Percentiles rank a stretch among this genome's conserved stretches.
Conservation (phyloP, 2,113 vertebrate species). For the Entomyzon cyanotis region DNA sequence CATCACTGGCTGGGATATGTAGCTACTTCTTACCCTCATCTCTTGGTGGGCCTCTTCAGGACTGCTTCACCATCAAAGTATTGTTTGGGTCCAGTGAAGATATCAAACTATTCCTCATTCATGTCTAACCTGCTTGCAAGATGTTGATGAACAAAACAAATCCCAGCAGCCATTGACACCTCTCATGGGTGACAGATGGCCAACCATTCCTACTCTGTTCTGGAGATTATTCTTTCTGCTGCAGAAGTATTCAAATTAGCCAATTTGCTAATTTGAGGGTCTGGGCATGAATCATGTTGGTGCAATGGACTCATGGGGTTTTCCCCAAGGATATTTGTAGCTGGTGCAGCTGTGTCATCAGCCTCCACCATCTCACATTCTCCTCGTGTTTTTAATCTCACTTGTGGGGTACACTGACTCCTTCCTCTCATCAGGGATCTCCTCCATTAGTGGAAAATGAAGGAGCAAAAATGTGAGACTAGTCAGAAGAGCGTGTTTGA, state of each 20-base stretch:
- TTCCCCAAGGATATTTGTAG: not conserved
- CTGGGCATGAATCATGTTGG: not conserved
- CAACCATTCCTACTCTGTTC: rapidly evolving
- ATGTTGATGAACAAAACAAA: not conserved
- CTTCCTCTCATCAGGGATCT: not conserved
- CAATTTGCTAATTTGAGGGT: not conserved
- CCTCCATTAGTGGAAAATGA: not conserved
- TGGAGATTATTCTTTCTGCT: not conserved
- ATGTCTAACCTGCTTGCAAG: not conserved
- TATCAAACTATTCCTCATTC: not conserved
- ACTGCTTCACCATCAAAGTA: not conserved
- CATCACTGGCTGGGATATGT: not conserved
- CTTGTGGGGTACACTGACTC: too few relatives aligned
- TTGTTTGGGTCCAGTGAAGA: not conserved
- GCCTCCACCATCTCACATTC: not conserved
- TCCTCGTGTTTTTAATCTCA: not conserved
- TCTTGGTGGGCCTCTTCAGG: not conserved
- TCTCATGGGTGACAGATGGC: not conserved
- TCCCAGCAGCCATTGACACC: not conserved
- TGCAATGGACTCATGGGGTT: not conserved
- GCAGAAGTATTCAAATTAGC: not conserved
- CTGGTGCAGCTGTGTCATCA: not conserved
- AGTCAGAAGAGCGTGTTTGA: not conserved
- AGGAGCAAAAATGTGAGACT: not conserved
- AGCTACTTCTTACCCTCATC: not conserved